Percentiles rank a stretch among this genome's conserved stretches.
Conservation (phyloP, 1,140 invertebrate species). For the Lethrus apterus region DNA sequence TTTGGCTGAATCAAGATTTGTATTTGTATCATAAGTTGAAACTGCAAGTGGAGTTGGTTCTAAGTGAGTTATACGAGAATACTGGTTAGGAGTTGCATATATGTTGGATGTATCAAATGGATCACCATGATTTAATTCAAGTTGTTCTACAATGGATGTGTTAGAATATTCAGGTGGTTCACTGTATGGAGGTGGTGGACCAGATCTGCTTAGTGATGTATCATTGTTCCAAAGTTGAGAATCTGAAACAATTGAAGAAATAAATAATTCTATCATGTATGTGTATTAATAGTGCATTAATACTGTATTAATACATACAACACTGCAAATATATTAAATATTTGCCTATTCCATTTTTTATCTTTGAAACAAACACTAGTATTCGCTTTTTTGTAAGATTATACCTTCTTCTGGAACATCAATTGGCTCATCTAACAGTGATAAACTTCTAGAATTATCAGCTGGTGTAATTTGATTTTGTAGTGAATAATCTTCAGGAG, state of each 20-base stretch:
- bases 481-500: constrained; percentile 43
- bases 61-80: not conserved
- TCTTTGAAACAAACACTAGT: too few relatives aligned
- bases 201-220: too few relatives aligned
- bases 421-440: constrained; percentile 70
- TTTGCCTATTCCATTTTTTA: too few relatives aligned
- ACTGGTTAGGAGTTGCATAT: constrained; percentile 14
- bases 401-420: constrained; percentile 49
- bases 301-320: not conserved
- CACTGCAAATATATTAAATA: too few relatives aligned
- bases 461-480: not conserved
- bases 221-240: too few relatives aligned
- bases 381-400: too few relatives aligned
- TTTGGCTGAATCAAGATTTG: too few relatives aligned
- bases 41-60: not conserved
- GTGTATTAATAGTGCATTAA: too few relatives aligned
- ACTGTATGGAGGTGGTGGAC: constrained; percentile 46
- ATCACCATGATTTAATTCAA: constrained; percentile 34
- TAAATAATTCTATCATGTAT: too few relatives aligned
- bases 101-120: constrained; percentile 54
- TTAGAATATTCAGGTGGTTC: constrained; percentile 46
- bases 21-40: constrained; percentile 4
- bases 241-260: too few relatives aligned
- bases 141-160: constrained; percentile 15
- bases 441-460: constrained; percentile 41